Evolutionary conservation across 2,113 vertebrate genomes (phyloP), one percentile per base, ranked within the genome.

Genomic region (Balaeniceps rex): DNA sequence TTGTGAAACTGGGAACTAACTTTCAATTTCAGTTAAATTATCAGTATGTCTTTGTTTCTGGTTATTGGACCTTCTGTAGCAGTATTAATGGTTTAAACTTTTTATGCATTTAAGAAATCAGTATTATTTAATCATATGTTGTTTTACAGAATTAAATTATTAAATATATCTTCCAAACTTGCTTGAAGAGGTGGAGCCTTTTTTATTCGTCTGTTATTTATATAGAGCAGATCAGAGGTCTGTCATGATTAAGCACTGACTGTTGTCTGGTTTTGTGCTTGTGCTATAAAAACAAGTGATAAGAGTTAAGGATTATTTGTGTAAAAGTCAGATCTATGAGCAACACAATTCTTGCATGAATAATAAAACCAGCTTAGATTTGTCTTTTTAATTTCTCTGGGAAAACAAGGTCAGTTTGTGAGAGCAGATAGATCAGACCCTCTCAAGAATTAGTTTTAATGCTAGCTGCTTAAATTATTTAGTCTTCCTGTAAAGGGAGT

Each of bases 301-400:
- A 34, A 34, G n/a, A 77, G 34, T 61, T 87, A 83, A 90, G 36
- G 46, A 28, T 76, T 52, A 36, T 26, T 83, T 63, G 31, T 74
- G 28, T 83, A 46, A 17, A 87, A 64, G 44, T 76, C 38, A 58
- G 19, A 51, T 64, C 22, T 36, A 0, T 77, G 46, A 75, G 55
- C 31, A 81, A 22, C 23, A 38, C 34, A 17, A 2, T 68, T 87
- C 19, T 78, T 0, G 0, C 54, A 12, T 71, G 36, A 51, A 54
- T 77, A 64, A 64, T 77, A 60, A 54, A 80, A 57, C 3, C 9
- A 47, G 10, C 26, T 75, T 85, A 64, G 68, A 22, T 54, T 63
- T 1, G 5, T 38, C 16, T 46, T 76, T 46, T 25, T 8, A 34
- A 19, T 61, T 61, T 47, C 28, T 61, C 19, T 64, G 14, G 40